A percentile compares a stretch with the other conserved stretches of the same genome.
phyloP scores from a whole-genome alignment of 2,113 vertebrate species.

The Propithecus coquereli region DNA sequence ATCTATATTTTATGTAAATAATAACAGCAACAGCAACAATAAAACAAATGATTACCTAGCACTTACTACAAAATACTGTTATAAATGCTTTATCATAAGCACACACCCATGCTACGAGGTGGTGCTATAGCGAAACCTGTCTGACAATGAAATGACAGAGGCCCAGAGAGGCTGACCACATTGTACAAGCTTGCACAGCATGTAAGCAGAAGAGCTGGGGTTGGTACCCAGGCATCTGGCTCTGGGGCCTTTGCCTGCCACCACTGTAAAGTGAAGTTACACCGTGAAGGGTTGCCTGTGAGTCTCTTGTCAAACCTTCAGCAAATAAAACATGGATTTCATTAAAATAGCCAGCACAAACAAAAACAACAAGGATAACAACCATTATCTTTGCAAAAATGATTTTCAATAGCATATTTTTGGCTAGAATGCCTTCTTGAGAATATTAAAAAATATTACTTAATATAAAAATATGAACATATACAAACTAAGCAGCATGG shows the following conservation, averaged over 20 bases:
- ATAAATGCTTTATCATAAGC: neutral
- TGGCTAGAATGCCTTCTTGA: neutral
- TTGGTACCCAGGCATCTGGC: neutral
- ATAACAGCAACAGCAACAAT: neutral
- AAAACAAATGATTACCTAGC: neutral
- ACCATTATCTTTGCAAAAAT: neutral
- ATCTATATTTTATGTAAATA: neutral
- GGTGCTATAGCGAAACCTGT: neutral
- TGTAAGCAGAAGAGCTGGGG: neutral
- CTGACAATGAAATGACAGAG: neutral
- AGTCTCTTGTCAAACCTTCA: neutral
- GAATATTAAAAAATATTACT: neutral
- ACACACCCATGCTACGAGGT: neutral
- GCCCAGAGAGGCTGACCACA: neutral
- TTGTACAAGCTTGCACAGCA: accelerated
- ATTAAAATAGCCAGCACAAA: neutral
- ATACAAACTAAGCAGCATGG: neutral
- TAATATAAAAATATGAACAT: neutral
- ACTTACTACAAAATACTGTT: neutral
- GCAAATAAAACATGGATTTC: neutral
- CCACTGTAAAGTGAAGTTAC: too few species aligned
- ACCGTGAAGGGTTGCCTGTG: accelerated
- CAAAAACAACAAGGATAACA: neutral
- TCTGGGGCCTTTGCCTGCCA: neutral
- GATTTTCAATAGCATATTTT: neutral